Percentiles rank a stretch among this genome's conserved stretches.
These are phyloP conservation scores for Drosophila athabasca DNA, from an alignment of 1,140 invertebrate genomes.

Conservation along the genomic window DNA sequence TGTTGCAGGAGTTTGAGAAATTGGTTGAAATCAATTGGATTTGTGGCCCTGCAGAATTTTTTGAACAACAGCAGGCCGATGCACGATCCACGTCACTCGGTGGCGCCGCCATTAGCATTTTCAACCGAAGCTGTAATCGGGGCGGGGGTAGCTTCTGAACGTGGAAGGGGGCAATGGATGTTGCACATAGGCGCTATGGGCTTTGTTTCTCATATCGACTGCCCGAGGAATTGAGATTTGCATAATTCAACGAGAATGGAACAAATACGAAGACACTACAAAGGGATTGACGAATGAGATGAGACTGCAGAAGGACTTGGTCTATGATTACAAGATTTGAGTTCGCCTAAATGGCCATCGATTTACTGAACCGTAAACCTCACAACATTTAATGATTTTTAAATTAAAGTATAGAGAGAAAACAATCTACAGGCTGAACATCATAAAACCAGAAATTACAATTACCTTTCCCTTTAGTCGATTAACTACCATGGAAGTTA, in stretches of 20 bases:
- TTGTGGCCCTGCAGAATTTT: slow-evolving; percentile 44
- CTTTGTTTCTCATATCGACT: slow-evolving; percentile 32
- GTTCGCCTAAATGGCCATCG: neutral
- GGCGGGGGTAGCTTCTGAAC: too few relatives aligned
- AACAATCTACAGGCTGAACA: neutral
- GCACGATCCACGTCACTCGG: slow-evolving; percentile 20
- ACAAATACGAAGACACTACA: slow-evolving; percentile 9
- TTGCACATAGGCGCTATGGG: slow-evolving; percentile 37
- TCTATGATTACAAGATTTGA: neutral
- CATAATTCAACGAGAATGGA: slow-evolving; percentile 51
- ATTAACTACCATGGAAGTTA: slow-evolving; percentile 28
- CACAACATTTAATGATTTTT: too few relatives aligned
- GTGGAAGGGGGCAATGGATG: slow-evolving; percentile 1
- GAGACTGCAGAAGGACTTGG: neutral
- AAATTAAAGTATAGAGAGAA: too few relatives aligned
- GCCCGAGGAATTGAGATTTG: slow-evolving; percentile 52
- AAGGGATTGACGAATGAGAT: neutral
- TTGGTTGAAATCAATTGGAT: slow-evolving; percentile 82
- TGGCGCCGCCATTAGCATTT: slow-evolving; percentile 68
- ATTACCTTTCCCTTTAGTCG: slow-evolving; percentile 52
- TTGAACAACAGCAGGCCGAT: slow-evolving; percentile 54
- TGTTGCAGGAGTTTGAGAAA: slow-evolving; percentile 64
- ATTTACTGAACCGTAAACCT: neutral
- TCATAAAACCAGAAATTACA: slow-evolving; percentile 24
- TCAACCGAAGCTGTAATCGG: slow-evolving; percentile 33